Evolutionary conservation across 2,113 vertebrate genomes (phyloP).

Genomic region (Orientallactaga bullata): DNA sequence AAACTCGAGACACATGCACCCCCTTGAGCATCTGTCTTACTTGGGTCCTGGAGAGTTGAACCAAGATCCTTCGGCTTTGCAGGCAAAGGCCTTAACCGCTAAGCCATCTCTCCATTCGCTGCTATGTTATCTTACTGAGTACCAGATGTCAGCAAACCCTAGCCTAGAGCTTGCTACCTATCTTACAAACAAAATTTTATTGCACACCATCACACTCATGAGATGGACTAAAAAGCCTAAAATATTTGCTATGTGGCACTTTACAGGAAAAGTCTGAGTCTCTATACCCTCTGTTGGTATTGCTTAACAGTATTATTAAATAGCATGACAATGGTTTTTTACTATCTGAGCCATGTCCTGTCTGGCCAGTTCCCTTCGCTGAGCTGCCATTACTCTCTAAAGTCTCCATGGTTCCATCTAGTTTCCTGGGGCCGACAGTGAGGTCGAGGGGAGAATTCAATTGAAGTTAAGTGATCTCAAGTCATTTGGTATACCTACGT

Average conservation of each 20-base stretch:
- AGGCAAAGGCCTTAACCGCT: no score
- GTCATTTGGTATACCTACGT: neutral
- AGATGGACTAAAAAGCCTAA: neutral
- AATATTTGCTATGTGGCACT: neutral
- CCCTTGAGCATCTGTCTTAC: no score
- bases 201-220: neutral
- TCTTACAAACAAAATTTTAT: conserved; percentile 56
- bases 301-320: neutral
- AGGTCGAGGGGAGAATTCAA: neutral
- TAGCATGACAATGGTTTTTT: neutral
- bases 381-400: neutral
- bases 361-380: neutral
- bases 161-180: neutral
- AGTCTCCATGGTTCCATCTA: neutral
- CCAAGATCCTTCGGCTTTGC: no score
- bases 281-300: neutral
- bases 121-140: neutral
- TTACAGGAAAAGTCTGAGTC: neutral
- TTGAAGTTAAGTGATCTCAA: neutral
- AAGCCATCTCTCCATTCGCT: no score
- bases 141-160: neutral
- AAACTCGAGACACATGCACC: no score
- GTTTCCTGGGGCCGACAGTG: neutral
- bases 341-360: neutral
- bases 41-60: no score